Conservation (phyloP, 2,888 invertebrate species). For the Belgica antarctica region DNA sequence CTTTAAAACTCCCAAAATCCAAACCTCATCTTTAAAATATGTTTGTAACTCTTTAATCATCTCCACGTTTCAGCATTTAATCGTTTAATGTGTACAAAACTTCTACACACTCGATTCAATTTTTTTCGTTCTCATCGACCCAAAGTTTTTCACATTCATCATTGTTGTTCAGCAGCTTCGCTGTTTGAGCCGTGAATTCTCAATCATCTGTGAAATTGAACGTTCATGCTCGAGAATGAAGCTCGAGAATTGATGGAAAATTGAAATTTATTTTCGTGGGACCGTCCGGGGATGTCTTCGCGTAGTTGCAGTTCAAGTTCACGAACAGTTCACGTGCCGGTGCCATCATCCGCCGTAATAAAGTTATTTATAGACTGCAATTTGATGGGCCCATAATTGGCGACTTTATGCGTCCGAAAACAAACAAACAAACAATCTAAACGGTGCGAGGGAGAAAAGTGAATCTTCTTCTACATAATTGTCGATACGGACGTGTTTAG, state of each 20-base stretch:
- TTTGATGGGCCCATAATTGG: neutral
- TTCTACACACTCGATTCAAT: no score
- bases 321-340: no score
- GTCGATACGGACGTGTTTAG: conserved; percentile 36
- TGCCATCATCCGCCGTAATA: no score
- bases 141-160: neutral
- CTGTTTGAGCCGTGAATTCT: neutral
- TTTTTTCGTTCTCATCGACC: conserved; percentile 4
- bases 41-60: conserved; percentile 4
- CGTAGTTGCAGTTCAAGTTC: no score
- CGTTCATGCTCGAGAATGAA: conserved; percentile 28
- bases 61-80: conserved; percentile 16
- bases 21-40: no score
- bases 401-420: neutral
- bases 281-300: neutral
- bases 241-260: conserved; percentile 34
- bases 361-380: conserved; percentile 19
- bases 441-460: conserved; percentile 27
- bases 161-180: neutral
- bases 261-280: conserved; percentile 32
- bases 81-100: neutral
- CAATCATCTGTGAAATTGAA: conserved; percentile 44
- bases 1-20: no score
- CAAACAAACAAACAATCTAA: neutral
- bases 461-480: conserved; percentile 32